Evolutionary conservation across 2,888 invertebrate genomes (phyloP).

Genomic region (Leptinotarsa juncta): DNA sequence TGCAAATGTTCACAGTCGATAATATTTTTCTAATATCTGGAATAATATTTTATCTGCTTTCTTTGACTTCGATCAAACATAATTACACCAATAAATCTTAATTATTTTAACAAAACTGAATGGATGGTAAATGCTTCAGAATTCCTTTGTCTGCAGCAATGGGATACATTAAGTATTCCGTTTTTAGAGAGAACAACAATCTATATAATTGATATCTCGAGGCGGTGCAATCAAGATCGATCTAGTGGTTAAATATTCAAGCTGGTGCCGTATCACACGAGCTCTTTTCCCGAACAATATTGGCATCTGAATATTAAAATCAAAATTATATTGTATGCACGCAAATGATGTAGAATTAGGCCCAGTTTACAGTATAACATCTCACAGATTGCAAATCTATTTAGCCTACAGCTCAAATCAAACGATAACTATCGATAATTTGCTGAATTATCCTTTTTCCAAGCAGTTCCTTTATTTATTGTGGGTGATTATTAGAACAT

Average conservation of each 20-base stretch:
- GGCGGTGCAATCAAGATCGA: constrained; percentile 65
- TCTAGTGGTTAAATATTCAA: constrained; percentile 65
- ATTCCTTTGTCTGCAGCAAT: constrained; percentile 59
- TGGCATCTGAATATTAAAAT: constrained; percentile 63
- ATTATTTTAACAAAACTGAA: constrained; percentile 43
- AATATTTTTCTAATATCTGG: no score
- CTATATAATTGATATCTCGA: constrained; percentile 66
- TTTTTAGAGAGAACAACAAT: constrained; percentile 65
- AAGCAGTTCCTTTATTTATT: constrained; percentile 47
- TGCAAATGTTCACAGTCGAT: no score
- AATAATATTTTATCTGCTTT: constrained; percentile 22
- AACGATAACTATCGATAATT: constrained; percentile 59
- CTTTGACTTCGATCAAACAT: constrained; percentile 46
- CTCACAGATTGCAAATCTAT: constrained; percentile 53
- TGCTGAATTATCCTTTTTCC: constrained; percentile 53
- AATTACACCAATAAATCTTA: constrained; percentile 47
- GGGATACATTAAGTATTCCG: constrained; percentile 63
- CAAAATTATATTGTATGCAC: constrained; percentile 61
- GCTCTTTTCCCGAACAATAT: constrained; percentile 64
- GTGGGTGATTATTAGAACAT: constrained; percentile 47
- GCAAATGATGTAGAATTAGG: constrained; percentile 58
- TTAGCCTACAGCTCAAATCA: constrained; percentile 51
- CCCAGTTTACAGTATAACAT: constrained; percentile 50
- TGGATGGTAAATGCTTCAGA: constrained; percentile 43
- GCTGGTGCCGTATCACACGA: constrained; percentile 60